phyloP scores from a whole-genome alignment of 2,113 vertebrate species.

The Gopherus flavomarginatus region DNA sequence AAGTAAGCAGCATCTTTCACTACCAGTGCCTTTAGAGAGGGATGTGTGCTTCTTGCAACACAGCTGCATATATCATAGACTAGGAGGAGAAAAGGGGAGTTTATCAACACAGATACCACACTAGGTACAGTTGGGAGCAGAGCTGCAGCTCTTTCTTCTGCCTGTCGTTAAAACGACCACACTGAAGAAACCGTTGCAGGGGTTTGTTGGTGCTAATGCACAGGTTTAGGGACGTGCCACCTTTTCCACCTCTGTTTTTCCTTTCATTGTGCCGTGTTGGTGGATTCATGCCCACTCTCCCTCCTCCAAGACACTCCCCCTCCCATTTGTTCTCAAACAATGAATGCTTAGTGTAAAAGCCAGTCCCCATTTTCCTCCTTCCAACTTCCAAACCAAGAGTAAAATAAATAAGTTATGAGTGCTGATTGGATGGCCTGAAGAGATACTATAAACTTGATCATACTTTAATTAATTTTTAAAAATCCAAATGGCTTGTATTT shows the following conservation, averaged over 20 bases:
- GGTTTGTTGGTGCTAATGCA: not conserved
- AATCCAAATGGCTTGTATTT: not conserved
- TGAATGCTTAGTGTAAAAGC: not conserved
- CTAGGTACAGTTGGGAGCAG: not conserved
- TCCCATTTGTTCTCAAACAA: not conserved
- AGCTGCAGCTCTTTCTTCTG: not conserved
- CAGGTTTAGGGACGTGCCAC: not conserved
- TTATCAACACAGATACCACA: not conserved
- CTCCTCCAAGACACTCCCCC: not conserved
- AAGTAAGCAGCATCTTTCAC: not conserved
- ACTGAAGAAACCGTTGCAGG: not conserved
- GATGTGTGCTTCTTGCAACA: not conserved
- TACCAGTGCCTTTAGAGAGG: not conserved
- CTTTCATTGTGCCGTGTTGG: not conserved
- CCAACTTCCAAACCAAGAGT: not conserved
- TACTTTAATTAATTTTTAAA: not conserved
- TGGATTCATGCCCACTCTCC: not conserved
- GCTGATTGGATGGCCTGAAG: not conserved
- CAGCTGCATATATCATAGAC: not conserved
- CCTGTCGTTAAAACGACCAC: not conserved
- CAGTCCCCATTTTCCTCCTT: not conserved
- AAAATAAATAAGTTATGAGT: not conserved
- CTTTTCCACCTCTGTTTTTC: not conserved
- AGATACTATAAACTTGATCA: not conserved
- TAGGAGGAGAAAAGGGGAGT: fast-evolving